A percentile compares a stretch with the other conserved stretches of the same genome.
Evolutionary conservation across 2,888 invertebrate species (phyloP).

Genomic region (Erannis defoliaria): DNA sequence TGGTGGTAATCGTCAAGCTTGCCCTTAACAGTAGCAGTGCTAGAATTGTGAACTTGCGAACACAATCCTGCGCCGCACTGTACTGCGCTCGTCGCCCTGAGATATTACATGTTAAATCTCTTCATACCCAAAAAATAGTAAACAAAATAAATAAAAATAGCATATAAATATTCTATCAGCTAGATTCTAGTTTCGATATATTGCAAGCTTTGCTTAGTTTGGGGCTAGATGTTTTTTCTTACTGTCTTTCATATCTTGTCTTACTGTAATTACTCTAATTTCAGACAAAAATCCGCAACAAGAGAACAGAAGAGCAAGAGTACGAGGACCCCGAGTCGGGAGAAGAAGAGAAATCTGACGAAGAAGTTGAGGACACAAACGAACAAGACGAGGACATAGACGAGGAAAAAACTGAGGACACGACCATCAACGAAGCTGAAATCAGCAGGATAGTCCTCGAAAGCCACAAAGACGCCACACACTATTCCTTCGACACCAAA

Average conservation of each 20-base stretch:
- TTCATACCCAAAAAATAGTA: no score
- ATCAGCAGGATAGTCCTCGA: conserved; percentile 72
- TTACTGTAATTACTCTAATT: conserved; percentile 41
- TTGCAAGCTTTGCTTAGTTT: no score
- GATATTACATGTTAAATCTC: no score
- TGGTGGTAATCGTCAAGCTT: no score
- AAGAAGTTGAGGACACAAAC: conserved; percentile 67
- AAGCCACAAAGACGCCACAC: conserved; percentile 76
- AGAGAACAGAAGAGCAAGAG: conserved; percentile 87
- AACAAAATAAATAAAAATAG: no score
- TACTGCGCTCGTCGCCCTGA: no score
- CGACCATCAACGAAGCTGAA: conserved; percentile 47
- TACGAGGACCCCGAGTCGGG: conserved; percentile 89
- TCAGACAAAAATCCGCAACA: conserved; percentile 83
- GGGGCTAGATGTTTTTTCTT: neutral
- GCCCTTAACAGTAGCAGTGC: no score
- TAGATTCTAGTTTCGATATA: no score
- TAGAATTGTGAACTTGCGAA: no score
- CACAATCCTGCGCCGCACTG: no score
- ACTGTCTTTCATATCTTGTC: neutral
- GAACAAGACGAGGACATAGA: conserved; percentile 48
- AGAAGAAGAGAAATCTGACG: conserved; percentile 85
- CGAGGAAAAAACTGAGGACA: conserved; percentile 60
- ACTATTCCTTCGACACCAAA: conserved; percentile 92
- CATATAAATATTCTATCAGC: no score